These are phyloP conservation scores for Dendropsophus ebraccatus DNA, from an alignment of 2,113 vertebrate genomes.

Conservation along the genomic window DNA sequence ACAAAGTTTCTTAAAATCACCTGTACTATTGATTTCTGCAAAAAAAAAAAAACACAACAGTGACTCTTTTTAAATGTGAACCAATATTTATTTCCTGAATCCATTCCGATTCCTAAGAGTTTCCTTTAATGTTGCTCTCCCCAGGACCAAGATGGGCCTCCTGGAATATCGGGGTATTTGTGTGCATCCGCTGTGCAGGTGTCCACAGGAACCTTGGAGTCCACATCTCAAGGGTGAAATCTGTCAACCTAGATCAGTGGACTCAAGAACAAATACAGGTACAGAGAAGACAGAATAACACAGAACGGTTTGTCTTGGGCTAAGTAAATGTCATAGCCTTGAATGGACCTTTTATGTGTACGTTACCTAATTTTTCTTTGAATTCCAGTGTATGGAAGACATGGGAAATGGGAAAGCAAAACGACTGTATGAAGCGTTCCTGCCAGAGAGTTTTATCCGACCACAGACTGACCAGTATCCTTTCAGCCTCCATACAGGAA, in stretches of 20 bases:
- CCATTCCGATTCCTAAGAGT: background rate
- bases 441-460: slow-evolving; percentile 92
- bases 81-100: too few species aligned
- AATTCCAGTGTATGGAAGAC: slow-evolving; percentile 90
- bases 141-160: slow-evolving; percentile 97
- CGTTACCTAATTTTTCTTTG: background rate
- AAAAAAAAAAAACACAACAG: too few species aligned
- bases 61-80: too few species aligned
- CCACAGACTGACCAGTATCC: slow-evolving; percentile 94
- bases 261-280: slow-evolving; percentile 98
- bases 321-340: slow-evolving; percentile 10
- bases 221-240: slow-evolving; percentile 97
- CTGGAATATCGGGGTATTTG: slow-evolving; percentile 96
- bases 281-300: slow-evolving; percentile 38
- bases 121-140: slow-evolving; percentile 16
- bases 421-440: slow-evolving; percentile 92
- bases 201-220: slow-evolving; percentile 97
- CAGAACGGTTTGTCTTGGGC: background rate
- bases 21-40: too few species aligned
- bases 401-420: slow-evolving; percentile 97
- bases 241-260: slow-evolving; percentile 98
- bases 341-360: background rate
- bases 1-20: too few species aligned
- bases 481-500: slow-evolving; percentile 52
- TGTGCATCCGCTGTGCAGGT: slow-evolving; percentile 96